Base-by-base conservation (phyloP, 2,888 invertebrate species). In the Mythimna vitellina region DNA sequence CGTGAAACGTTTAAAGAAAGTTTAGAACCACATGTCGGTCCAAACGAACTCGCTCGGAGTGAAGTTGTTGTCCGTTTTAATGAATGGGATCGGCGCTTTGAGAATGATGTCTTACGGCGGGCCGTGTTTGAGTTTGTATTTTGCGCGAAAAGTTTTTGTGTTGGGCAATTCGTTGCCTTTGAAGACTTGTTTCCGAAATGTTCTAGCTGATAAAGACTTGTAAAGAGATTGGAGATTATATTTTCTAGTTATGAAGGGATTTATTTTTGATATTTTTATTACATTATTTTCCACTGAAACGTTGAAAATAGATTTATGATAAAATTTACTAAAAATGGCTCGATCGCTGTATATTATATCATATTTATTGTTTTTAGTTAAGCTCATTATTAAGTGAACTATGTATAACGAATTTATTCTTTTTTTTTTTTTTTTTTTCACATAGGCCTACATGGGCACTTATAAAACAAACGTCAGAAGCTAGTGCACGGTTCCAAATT, bases 1-100 rank as follows among this genome's bases (percentile, higher is more conserved):
- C 82, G 82, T 79, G 87, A 89, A 91, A 85, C 91, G 89, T 91
- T 91, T 90, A 90, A 92, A 92, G 92, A 92, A 92, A 92, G 90
- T 92, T 92, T 87, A 88, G 88, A 82, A 86, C 88, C 90, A 91
- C 91, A 91, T 90, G 92, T 91, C 87, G 85, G 84, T 83, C 86
- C 83, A 88, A 89, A 89, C 86, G 86, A 89, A 89, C 87, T 92
- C 87, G 80, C 86, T 88, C 82, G 80, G 86, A 88, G 88, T 81
- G 81, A 87, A 90, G 88, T 88, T 86, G 86, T 86, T 87, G 80
- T 79, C 75, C 70, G 86, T 85, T 89, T 88, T 90, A 90, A 90
- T 90, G 89, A 90, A 90, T 89, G 89, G 83, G 87, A 86, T 85
- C 85, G 82, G 80, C 78, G 83, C 82, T 70, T 80, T 78, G 87